Evolutionary conservation across 2,888 invertebrate species (phyloP).

Genomic region (Sturmia bella): DNA sequence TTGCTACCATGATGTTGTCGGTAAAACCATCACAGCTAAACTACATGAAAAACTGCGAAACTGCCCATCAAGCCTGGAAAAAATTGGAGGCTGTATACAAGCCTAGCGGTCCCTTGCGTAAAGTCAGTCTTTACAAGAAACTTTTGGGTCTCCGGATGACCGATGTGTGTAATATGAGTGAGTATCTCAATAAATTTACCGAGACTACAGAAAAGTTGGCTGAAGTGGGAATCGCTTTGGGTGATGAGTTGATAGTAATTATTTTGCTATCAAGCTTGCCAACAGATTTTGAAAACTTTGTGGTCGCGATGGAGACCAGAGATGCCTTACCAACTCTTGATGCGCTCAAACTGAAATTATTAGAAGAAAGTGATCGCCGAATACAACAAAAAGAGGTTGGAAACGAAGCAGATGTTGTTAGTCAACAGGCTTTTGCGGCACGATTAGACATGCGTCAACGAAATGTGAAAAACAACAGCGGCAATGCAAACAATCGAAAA

Average conservation of each 20-base stretch:
- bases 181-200: constrained; percentile 30
- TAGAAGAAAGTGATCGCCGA: constrained; percentile 41
- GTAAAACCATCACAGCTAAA: constrained; percentile 50
- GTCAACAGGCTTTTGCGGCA: constrained; percentile 18
- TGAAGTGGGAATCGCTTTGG: constrained; percentile 28
- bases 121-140: constrained; percentile 44
- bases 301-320: constrained; percentile 37
- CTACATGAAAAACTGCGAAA: no score
- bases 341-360: constrained; percentile 35
- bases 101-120: constrained; percentile 33
- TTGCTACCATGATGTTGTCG: constrained; percentile 29
- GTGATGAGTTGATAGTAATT: constrained; percentile 42
- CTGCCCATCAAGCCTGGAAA: constrained; percentile 46
- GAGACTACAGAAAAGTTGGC: constrained; percentile 31
- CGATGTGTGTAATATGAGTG: constrained; percentile 7
- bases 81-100: no score
- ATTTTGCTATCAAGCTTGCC: constrained; percentile 38
- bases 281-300: constrained; percentile 36
- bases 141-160: constrained; percentile 22
- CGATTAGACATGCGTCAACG: neutral
- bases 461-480: neutral
- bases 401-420: neutral
- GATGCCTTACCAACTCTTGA: constrained; percentile 33
- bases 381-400: constrained; percentile 20
- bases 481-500: neutral